A percentile compares a stretch with the other conserved stretches of the same genome.
Conservation (phyloP, 1,140 invertebrate species). For the Andrena cerasifolii region DNA sequence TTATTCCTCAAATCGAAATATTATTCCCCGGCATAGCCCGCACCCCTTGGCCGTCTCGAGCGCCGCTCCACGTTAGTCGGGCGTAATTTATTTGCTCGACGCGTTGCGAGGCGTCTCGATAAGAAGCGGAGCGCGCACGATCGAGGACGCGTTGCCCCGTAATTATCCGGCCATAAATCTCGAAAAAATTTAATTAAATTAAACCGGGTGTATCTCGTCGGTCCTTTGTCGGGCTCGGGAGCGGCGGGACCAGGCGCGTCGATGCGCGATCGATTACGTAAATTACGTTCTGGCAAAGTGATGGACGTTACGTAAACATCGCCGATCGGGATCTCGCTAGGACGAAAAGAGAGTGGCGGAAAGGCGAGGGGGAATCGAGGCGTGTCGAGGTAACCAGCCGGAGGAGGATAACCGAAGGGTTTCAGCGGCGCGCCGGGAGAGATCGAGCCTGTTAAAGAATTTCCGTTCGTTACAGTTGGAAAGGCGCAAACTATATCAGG, state of each 20-base stretch:
- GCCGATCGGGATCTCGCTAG: conserved; percentile 2
- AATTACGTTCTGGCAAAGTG: conserved; percentile 22
- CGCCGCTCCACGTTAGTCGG: background rate
- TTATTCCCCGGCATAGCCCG: conserved; percentile 49
- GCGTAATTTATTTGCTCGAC: conserved; percentile 34
- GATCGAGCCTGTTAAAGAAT: conserved; percentile 32
- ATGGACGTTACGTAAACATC: conserved; percentile 35
- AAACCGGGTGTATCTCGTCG: background rate
- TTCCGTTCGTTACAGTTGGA: conserved; percentile 70
- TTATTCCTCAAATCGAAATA: conserved; percentile 62
- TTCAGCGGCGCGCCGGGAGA: conserved; percentile 25
- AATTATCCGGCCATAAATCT: conserved; percentile 41
- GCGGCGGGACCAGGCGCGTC: background rate
- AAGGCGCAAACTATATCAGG: conserved; percentile 74
- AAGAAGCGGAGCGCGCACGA: conserved; percentile 5
- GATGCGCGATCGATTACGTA: conserved; percentile 15
- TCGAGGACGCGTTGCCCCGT: conserved; percentile 21
- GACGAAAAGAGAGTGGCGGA: background rate
- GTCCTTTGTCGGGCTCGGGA: background rate
- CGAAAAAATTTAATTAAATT: conserved; percentile 42
- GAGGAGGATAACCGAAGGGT: background rate
- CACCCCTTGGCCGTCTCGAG: background rate
- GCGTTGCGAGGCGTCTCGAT: conserved; percentile 30
- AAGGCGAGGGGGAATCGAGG: background rate
- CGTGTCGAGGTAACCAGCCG: background rate